Base-by-base conservation (phyloP, 2,888 invertebrate genomes). In the Plebejus melissa region DNA sequence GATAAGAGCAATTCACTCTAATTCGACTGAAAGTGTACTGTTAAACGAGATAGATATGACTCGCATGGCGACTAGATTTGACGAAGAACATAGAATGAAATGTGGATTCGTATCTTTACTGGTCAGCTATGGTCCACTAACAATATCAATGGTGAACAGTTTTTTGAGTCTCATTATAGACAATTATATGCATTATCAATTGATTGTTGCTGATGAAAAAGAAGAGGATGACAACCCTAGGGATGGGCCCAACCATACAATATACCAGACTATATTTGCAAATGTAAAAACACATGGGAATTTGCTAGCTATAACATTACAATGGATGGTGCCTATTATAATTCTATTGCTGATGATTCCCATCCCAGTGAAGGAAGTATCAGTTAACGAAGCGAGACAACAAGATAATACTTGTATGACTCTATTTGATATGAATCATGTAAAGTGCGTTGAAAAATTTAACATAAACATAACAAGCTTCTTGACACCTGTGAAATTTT, bases 161-260 rank as follows among this genome's bases (percentile, higher is more conserved):
- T 93, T 93, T 79, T 58, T 91, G 11, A 90, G 86, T 75, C 82
- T 93, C 1, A 81, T 92, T 0, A 89, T 93, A 76, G 89, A 93
- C 76, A 92, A 92, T 80, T 93, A 91, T 76, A 86, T 92, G 87
- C 90, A 92, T 80, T 92, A 91, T 78, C 87, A 80, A 82, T 87
- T 90, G 83, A 77, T 91, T 54, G 79, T 81, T 16, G 85, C 87
- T 50, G 82, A 83, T 0, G 87, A 88, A 76, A 81, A 79, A 41
- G 84, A 84, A 76, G 87, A 88, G 32, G 87, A 86, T 79, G 88
- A 83, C 28, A 79, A 80, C 74, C 77, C 80, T 1, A 79, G 78
- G 76, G 78, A 74, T 4, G 77, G 78, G 16, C 81, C 76, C 74
- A 76, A 77, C 74, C 75, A 77, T 3, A 80, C 80, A 76, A 69